Evolutionary conservation across 2,797 vertebrate species (phyloP), one percentile per base, ranked within the genome.

Genomic region (Poeciliopsis presidionis): DNA sequence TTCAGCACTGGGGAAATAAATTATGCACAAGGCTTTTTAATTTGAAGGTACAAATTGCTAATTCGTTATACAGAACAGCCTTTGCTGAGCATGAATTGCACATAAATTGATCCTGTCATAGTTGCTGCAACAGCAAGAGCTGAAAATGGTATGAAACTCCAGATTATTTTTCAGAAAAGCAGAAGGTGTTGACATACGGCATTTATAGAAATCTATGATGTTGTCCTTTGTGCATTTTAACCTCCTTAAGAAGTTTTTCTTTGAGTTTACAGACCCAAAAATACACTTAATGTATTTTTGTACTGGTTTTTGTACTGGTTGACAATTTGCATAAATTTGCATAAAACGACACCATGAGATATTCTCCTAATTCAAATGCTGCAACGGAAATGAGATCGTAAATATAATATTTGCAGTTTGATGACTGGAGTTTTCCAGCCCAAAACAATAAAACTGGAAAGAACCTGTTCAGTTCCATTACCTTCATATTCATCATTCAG

Each of bases 61-160:
- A 61, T 81, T 59, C 28, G 46, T 71, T 63, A 61, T 39, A 20
- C 28, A 75, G 73, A 70, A 41, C 36, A 18, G 20, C 46, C n/a
- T 43, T 78, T 75, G 33, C 53, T 45, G 33, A 41, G 73, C 59
- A 61, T 7, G 14, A 39, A 73, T 59, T 20, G 36, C 67, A 70
- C 67, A 70, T 70, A 46, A 46, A 20, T 28, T 47, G 39, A 51
- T 39, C 30, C 8, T 22, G 30, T 46, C 55, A 53, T 53, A 25
- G 70, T 39, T 20, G 9, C 20, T 70, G 73, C 53, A 77, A 45
- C 43, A 18, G 7, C 46, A 53, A 11, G 45, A 81, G 28, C 46
- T 76, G 9, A 22, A 30, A 41, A 39, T n/a, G 7, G 25, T 20
- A 7, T 14, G 22, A 4, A 51, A 6, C n/a, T 5, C 53, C 22